Evolutionary conservation across 2,797 vertebrate genomes (phyloP), one percentile per base, ranked within the genome.

Genomic region (Acipenser transmontanus): DNA sequence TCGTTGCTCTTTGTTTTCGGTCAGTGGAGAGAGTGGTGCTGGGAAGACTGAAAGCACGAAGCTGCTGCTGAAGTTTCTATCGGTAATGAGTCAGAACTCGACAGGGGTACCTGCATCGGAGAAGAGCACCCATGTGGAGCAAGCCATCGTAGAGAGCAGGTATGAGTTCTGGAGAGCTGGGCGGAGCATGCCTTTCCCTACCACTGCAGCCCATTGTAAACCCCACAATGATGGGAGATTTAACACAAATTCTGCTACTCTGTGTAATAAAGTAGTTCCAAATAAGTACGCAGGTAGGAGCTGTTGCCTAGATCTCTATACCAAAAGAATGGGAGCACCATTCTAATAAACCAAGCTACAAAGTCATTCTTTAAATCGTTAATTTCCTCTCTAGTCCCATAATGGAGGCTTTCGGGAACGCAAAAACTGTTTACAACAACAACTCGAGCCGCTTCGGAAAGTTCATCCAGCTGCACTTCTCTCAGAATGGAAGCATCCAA

Each of bases 41-140:
- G 94, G 94, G n/a, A 97, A 97, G 83, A 97, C 94, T 0, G 94
- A 97, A 76, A 97, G 94, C 81, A 96, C 94, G 66, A 97, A 97
- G 72, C 76, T 97, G 80, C 84, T 97, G 69, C 81, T 97, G 65
- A 93, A 93, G 81, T 97, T 95, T 68, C 88, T 97, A 51, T 97
- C 94, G 0, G 90, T 93, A 66, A 94, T 93, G 93, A 95, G 94
- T 81, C 93, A 96, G 70, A 91, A 85, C 70, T 93, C 91, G 2
- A 68, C 86, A 0, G 91, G 85, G 4, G 78, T 85, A 3, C 88
- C 91, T 11, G 69, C 70, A 0, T 86, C 81, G 1, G 90, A 93
- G 79, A 92, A 82, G 73, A 93, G 86, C 78, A 94, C 89, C 48
- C 77, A 70, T 0, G 94, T 97, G 84, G 94, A 97, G 76, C 91